Conservation (phyloP, 2,113 vertebrate species). For the Elaphurus davidianus region DNA sequence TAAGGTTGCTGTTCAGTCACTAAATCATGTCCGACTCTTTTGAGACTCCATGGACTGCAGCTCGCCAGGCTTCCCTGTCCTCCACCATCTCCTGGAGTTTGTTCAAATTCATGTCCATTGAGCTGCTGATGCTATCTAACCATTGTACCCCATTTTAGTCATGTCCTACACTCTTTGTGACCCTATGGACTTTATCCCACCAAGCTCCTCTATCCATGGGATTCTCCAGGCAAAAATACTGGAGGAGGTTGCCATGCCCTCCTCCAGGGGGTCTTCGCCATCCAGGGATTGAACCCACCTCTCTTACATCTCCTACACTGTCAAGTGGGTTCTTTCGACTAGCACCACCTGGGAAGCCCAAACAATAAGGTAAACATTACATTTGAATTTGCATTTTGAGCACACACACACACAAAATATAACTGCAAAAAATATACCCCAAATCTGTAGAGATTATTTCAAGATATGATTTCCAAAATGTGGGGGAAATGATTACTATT, state of each 20-base stretch:
- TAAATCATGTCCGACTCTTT: neutral
- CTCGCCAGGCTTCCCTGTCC: neutral
- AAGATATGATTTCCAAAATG: neutral
- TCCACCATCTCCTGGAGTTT: neutral
- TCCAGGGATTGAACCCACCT: neutral
- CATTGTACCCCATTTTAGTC: neutral
- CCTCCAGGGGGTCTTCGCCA: neutral
- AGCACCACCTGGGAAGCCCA: neutral
- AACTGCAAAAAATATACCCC: neutral
- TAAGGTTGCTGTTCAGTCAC: neutral
- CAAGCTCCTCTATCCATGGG: neutral
- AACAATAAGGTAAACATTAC: neutral
- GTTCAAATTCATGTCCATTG: neutral
- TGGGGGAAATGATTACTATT: neutral
- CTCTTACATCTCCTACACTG: neutral
- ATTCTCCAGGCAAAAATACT: neutral
- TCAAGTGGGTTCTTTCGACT: neutral
- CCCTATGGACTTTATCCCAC: neutral
- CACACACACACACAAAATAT: neutral
- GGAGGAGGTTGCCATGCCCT: neutral
- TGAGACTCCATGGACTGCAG: neutral
- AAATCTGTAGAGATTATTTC: neutral
- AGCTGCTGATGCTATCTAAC: neutral
- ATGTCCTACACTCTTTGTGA: neutral
- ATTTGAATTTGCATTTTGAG: neutral